Percentiles rank a stretch among this genome's conserved stretches.
These are phyloP conservation scores for Poecilobothrus nobilitatus DNA, from an alignment of 2,888 invertebrate genomes.

Conservation along the genomic window DNA sequence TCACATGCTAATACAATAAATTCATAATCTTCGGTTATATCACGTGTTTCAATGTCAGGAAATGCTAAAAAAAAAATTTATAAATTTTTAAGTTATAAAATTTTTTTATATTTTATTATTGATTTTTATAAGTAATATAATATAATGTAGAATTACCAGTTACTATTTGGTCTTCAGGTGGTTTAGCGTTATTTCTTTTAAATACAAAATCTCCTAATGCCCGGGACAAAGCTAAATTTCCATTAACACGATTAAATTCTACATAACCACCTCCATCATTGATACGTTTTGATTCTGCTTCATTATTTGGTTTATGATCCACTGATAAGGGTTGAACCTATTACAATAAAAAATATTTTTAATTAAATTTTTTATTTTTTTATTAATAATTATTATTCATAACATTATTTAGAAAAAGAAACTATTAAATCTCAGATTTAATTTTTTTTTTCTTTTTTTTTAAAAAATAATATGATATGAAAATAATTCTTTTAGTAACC, in stretches of 20 bases:
- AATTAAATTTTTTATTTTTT: not conserved
- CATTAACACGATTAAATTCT: slow-evolving; percentile 95
- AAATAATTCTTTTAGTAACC: no score
- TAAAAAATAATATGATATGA: no score
- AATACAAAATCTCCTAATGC: slow-evolving; percentile 97
- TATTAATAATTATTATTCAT: no score
- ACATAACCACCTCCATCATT: slow-evolving; percentile 95
- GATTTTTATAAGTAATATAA: not conserved
- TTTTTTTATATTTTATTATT: no score
- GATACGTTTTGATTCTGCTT: slow-evolving; percentile 79
- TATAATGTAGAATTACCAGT: slow-evolving; percentile 57
- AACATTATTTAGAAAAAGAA: no score
- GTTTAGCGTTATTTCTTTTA: slow-evolving; percentile 78
- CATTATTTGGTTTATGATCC: slow-evolving; percentile 94
- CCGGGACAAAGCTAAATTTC: slow-evolving; percentile 89
- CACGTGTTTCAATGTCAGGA: slow-evolving; percentile 80
- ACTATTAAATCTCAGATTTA: no score
- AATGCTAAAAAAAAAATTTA: slow-evolving; percentile 56
- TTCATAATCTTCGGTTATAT: slow-evolving; percentile 84
- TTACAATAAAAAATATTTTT: slow-evolving; percentile 11
- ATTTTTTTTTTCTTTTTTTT: no score
- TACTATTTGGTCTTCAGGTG: slow-evolving; percentile 91
- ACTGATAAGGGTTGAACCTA: slow-evolving; percentile 64
- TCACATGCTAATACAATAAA: slow-evolving; percentile 96
- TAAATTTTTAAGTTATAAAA: not conserved